These are phyloP conservation scores for Lasioglossum lativentre DNA, from an alignment of 2,888 invertebrate genomes.

Conservation along the genomic window DNA sequence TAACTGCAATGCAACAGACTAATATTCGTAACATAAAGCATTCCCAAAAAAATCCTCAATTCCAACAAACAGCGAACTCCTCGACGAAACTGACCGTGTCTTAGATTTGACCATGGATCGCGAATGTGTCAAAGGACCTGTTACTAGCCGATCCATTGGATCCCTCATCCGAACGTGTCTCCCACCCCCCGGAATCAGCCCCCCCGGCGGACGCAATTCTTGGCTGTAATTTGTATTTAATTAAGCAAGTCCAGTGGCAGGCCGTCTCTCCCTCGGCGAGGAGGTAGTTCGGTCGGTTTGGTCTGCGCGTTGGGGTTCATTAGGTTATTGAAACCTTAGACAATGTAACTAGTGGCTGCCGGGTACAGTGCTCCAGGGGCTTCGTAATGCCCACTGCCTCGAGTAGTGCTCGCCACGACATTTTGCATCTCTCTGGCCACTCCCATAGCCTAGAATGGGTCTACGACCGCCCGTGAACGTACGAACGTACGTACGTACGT, in stretches of 20 bases:
- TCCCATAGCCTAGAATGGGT: conserved; percentile 52
- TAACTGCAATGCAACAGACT: too few species aligned
- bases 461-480: conserved; percentile 61
- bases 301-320: conserved; percentile 78
- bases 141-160: not conserved
- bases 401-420: conserved; percentile 72
- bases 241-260: conserved; percentile 71
- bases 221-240: conserved; percentile 79
- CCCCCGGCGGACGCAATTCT: conserved; percentile 65
- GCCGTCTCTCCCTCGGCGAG: conserved; percentile 56
- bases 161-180: conserved; percentile 50
- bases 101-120: not conserved
- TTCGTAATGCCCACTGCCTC: conserved; percentile 80
- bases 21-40: too few species aligned
- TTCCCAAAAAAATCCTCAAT: too few species aligned
- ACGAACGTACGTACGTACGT: conserved; percentile 18
- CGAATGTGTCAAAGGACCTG: not conserved
- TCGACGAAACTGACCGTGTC: not conserved
- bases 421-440: conserved; percentile 73
- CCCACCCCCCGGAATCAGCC: conserved; percentile 49
- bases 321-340: conserved; percentile 84
- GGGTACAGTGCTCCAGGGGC: conserved; percentile 78
- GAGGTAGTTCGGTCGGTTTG: conserved; percentile 70
- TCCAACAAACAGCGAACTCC: not conserved
- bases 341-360: conserved; percentile 79